Base-by-base conservation (phyloP, 2,113 vertebrate species). In the Corythaixoides concolor region DNA sequence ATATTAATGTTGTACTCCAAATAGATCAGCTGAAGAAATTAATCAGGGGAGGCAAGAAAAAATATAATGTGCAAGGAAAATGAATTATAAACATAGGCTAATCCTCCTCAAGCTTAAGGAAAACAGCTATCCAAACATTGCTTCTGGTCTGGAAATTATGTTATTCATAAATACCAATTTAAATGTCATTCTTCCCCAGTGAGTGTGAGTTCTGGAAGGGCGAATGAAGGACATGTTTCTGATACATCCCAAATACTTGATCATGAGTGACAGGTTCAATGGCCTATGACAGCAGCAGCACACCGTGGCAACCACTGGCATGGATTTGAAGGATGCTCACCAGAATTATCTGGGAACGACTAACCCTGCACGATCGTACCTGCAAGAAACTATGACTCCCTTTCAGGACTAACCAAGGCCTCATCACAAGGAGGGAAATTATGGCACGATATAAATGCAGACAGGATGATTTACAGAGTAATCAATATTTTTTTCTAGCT, bases 1-100 rank as follows among this genome's bases (percentile, higher is more conserved):
- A 45, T 84, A 88, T 88, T 80, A 63, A 88, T 86, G 39, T 85
- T 66, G 55, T 32, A 72, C 37, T 94, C 75, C 67, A 92, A 59
- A 74, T 24, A 83, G 74, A 75, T 83, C 41, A 60, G 41, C 10
- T 88, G 67, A 93, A 93, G 52, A 88, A 89, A 87, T 74, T 75
- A 85, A 93, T 89, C 79, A 88, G 67, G 33, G 27, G 87, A 60
- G 19, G 27, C 39, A 79, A 79, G 33, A 56, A 75, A 78, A 83
- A 80, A 68, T 19, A 63, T 8, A 30, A 88, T 0, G 0, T 58
- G 37, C 23, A 67, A 76, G 15, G 72, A 90, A 69, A 93, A 93
- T 55, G 16, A 86, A 76, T 92, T 85, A 62, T 49, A 83, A 55
- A 95, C 22, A 81, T 37, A 69, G 47, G 30, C 22, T 94, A 70